Conservation (phyloP, 37 sponge, comb jelly and placozoan species). For the Agelas oroides region DNA sequence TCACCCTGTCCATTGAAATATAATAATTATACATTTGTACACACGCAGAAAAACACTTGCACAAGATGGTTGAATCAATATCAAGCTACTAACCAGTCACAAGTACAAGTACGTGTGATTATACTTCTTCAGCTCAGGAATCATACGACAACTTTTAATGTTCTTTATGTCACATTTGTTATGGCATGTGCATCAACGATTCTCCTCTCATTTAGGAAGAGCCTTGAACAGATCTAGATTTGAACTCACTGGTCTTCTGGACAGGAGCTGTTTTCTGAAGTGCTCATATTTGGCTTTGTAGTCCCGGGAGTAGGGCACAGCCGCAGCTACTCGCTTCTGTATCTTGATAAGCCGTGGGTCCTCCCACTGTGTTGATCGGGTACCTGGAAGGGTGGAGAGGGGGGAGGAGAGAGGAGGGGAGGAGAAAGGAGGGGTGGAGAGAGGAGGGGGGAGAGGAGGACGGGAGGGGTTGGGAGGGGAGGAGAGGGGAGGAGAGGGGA, state of each 20-base stretch:
- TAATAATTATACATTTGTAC: no score
- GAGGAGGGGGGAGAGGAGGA: background rate
- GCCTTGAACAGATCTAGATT: no score
- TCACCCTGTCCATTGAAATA: no score
- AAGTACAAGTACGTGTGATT: no score
- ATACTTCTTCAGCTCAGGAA: no score
- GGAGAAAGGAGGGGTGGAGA: background rate
- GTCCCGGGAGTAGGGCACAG: slow-evolving; percentile 84
- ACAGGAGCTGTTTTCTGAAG: slow-evolving; percentile 66
- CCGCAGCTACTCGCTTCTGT: slow-evolving; percentile 46
- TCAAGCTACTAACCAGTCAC: no score
- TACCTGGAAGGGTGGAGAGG: slow-evolving; percentile 15
- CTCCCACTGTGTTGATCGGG: slow-evolving; percentile 92
- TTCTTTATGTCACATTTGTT: no score
- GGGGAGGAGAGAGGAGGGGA: background rate
- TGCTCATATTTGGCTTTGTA: slow-evolving; percentile 90
- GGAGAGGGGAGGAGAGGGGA: background rate
- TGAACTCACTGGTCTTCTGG: slow-evolving; percentile 82
- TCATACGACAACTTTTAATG: no score
- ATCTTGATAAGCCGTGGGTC: slow-evolving; percentile 82
- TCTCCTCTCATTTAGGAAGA: no score
- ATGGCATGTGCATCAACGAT: no score
- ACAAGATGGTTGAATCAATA: no score
- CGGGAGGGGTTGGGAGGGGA: background rate
- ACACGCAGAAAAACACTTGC: no score